phyloP scores from a whole-genome alignment of 2,797 vertebrate genomes.

The Gouania willdenowi region DNA sequence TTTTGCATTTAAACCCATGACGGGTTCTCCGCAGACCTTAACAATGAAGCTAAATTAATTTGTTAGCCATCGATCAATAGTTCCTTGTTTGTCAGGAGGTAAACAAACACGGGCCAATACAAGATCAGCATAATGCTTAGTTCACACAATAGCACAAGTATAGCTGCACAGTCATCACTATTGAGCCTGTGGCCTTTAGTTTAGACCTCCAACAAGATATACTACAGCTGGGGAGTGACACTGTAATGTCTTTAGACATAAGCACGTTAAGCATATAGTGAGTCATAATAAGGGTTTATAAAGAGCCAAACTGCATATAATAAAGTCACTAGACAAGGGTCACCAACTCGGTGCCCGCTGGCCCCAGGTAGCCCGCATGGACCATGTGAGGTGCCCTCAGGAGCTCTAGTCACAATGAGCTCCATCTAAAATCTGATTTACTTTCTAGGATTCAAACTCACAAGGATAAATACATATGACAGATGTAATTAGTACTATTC shows the following conservation, averaged over 20 bases:
- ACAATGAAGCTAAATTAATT: slow-evolving; percentile 16
- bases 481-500: too few relatives aligned
- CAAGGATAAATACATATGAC: too few relatives aligned
- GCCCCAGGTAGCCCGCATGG: too few relatives aligned
- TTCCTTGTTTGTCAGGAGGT: slow-evolving; percentile 24
- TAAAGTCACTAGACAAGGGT: not conserved
- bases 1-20: not conserved
- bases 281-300: slow-evolving; percentile 28
- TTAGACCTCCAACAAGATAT: not conserved
- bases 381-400: too few relatives aligned
- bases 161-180: slow-evolving; percentile 41
- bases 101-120: slow-evolving; percentile 33
- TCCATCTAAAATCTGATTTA: too few relatives aligned
- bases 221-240: slow-evolving; percentile 6
- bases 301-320: slow-evolving; percentile 2
- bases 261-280: not conserved
- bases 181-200: not conserved
- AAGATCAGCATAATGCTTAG: slow-evolving; percentile 43
- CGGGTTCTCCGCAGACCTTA: not conserved
- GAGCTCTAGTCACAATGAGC: too few relatives aligned
- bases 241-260: slow-evolving; percentile 6
- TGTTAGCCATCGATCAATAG: slow-evolving; percentile 34
- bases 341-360: too few relatives aligned
- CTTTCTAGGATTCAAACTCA: too few relatives aligned
- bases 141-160: slow-evolving; percentile 30